Evolutionary conservation across 2,113 vertebrate genomes (phyloP).

Genomic region (Rutilus rutilus): DNA sequence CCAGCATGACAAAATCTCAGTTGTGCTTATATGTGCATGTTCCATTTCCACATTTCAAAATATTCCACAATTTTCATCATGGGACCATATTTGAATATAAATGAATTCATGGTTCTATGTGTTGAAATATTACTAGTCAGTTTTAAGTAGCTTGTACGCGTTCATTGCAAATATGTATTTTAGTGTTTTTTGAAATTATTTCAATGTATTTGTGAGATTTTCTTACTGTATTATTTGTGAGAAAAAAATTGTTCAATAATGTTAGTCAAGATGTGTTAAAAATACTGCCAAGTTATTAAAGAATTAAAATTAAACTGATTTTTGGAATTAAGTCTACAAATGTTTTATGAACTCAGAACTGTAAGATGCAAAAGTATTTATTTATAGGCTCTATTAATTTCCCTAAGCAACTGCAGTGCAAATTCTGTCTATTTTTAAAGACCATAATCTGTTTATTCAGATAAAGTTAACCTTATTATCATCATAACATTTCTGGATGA

Average conservation of each 20-base stretch:
- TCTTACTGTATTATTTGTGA: constrained; percentile 36
- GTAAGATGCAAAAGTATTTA: neutral
- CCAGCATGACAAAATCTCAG: neutral
- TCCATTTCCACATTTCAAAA: neutral
- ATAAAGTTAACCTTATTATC: constrained; percentile 6
- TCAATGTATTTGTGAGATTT: neutral
- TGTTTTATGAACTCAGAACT: neutral
- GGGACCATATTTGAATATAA: neutral
- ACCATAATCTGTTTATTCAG: constrained; percentile 15
- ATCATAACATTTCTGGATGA: neutral
- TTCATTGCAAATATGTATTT: neutral
- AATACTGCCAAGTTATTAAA: constrained; percentile 32
- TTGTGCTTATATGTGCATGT: constrained; percentile 8
- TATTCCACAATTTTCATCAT: neutral
- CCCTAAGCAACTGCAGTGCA: neutral
- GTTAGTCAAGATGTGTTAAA: constrained; percentile 23
- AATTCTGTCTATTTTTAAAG: neutral
- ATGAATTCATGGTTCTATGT: neutral
- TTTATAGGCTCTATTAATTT: neutral
- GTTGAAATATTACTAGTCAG: neutral
- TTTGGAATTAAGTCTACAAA: constrained; percentile 1
- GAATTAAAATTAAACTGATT: constrained; percentile 1
- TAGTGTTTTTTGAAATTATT: neutral
- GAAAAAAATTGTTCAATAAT: neutral
- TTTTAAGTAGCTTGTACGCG: neutral